Conservation (phyloP, 2,888 invertebrate species). For the Glyphotaelius pellucidus region DNA sequence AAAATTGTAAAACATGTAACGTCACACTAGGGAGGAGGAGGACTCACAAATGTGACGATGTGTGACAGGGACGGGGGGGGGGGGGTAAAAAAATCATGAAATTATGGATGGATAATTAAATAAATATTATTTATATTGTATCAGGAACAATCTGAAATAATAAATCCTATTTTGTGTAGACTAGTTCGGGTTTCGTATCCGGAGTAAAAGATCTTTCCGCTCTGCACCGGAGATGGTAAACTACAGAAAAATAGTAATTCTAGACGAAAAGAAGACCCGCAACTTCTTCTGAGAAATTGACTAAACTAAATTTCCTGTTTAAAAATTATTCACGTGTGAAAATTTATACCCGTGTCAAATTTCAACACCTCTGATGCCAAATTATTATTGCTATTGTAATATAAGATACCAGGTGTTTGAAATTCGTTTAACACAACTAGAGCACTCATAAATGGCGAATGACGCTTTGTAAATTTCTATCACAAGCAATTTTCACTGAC, state of each 20-base stretch:
- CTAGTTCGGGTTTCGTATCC: neutral
- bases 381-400: neutral
- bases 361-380: neutral
- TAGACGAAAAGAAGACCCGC: neutral
- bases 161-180: too few species aligned
- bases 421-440: neutral
- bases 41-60: too few species aligned
- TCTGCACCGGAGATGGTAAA: neutral
- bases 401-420: neutral
- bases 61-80: too few species aligned
- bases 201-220: neutral
- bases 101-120: too few species aligned
- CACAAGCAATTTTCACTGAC: too few species aligned
- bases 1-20: too few species aligned
- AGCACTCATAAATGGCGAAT: too few species aligned
- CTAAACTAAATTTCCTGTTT: neutral
- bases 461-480: too few species aligned
- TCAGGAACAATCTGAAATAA: too few species aligned
- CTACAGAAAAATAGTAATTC: neutral
- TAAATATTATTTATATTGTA: too few species aligned
- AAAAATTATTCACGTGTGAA: neutral
- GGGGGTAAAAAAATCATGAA: too few species aligned
- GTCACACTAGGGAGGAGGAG: too few species aligned
- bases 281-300: neutral
- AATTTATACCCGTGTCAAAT: neutral